Conservation (phyloP, 1,140 invertebrate species). For the Scaptomyza graminum region DNA sequence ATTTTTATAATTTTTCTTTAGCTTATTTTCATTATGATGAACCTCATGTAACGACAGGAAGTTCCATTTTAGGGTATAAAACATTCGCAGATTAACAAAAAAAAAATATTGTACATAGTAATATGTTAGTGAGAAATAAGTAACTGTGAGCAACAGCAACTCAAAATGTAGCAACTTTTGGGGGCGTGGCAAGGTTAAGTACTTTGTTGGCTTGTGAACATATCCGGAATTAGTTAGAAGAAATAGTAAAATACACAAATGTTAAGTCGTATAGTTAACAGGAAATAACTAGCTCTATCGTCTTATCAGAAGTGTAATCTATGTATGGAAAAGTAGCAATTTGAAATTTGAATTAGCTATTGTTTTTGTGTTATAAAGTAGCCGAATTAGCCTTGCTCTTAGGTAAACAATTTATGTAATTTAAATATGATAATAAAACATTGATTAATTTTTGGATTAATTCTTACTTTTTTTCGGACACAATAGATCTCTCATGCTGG, state of each 20-base stretch:
- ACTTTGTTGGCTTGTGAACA: constrained; percentile 15
- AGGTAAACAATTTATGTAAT: neutral
- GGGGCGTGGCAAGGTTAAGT: constrained; percentile 7
- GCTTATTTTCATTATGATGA: too few relatives aligned
- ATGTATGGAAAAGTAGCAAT: constrained; percentile 5
- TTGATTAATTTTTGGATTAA: too few relatives aligned
- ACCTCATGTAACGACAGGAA: too few relatives aligned
- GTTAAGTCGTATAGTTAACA: neutral
- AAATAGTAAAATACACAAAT: too few relatives aligned
- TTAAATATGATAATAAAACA: too few relatives aligned
- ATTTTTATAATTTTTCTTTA: too few relatives aligned
- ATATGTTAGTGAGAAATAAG: constrained; percentile 27
- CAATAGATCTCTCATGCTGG: too few relatives aligned
- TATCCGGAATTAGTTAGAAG: constrained; percentile 12
- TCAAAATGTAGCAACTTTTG: constrained; percentile 16
- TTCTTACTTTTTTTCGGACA: too few relatives aligned
- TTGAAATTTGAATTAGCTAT: neutral
- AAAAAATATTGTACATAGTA: too few relatives aligned
- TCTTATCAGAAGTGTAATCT: constrained; percentile 34
- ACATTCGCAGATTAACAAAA: too few relatives aligned
- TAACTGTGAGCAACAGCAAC: constrained; percentile 22
- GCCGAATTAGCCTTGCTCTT: neutral
- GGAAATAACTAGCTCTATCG: constrained; percentile 28
- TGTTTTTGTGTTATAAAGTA: too few relatives aligned
- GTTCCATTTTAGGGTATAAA: too few relatives aligned